Base-by-base conservation (phyloP, 2,797 vertebrate genomes). In the Glossophaga mutica region DNA sequence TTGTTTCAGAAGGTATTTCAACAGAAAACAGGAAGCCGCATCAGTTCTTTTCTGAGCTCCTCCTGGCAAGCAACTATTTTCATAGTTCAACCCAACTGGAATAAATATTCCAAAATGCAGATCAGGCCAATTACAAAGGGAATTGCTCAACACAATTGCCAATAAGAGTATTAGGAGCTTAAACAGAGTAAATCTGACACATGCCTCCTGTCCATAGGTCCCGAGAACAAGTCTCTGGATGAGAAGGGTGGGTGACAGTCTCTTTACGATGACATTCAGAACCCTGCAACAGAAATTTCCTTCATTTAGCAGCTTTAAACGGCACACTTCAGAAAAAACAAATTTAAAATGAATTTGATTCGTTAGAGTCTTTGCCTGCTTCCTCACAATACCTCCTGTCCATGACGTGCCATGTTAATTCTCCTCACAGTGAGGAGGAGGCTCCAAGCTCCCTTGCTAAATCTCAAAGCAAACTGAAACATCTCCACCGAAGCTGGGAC, bases 131-230 rank as follows among this genome's bases (percentile, higher is more conserved):
- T 52, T 89, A 52, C 78, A 86, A 62, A 88, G 62, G 5, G 16
- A 44, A 29, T 9, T 62, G 74, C 55, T 55, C 83, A 96, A 91
- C 57, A 62, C 22, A 90, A 18, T 9, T 87, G 93, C 81, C 1
- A 59, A 59, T 6, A 74, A 3, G 78, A 95, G 89, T 37, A 59
- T 91, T 52, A 87, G 22, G 37, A 55, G 32, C 48, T 87, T 37
- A 85, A 70, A 89, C 18, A 21, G 3, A 94, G 67, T 5, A 55
- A 79, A 90, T 87, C 79, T 95, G 82, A 97, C 24, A 97, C 97
- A 85, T 97, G 98, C 97, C 94, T 76, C 0, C 12, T 50, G 68
- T 94, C 94, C 81, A 77, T 76, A 98, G 94, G 83, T 96, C 39
- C 52, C 14, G 26, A 81, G 97, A 71, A 71, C 6, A 67, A 87